phyloP scores from a whole-genome alignment of 2,113 vertebrate genomes.

The Saguinus imperator region DNA sequence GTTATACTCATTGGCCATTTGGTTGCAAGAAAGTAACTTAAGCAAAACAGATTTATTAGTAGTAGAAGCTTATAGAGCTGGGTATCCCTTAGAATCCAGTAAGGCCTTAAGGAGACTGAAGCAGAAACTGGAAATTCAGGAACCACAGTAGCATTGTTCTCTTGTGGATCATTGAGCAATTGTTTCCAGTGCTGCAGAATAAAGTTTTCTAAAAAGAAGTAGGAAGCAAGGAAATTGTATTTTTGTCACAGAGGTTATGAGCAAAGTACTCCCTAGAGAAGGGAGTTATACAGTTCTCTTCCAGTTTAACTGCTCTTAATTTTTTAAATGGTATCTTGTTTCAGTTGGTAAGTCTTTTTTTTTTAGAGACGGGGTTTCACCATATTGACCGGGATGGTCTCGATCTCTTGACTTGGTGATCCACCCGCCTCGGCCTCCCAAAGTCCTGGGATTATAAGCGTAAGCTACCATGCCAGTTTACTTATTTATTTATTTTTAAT shows the following conservation, averaged over 20 bases:
- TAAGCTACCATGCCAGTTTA: no score
- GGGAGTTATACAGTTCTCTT: background rate
- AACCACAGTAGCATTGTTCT: background rate
- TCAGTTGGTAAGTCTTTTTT: slow-evolving; percentile 4
- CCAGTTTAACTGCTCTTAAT: slow-evolving; percentile 20
- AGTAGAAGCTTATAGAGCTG: background rate
- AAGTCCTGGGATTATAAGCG: no score
- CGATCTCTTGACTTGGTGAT: no score
- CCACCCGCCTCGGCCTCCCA: no score
- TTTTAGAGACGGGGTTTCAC: no score
- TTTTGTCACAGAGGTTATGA: background rate
- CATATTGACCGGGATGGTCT: no score
- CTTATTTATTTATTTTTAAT: no score
- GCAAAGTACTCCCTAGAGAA: slow-evolving; percentile 29
- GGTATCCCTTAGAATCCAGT: background rate
- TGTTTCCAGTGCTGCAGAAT: background rate
- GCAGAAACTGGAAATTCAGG: background rate
- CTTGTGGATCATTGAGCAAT: background rate
- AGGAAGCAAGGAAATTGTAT: slow-evolving; percentile 12
- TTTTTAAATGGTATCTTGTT: slow-evolving; percentile 4
- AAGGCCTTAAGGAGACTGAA: background rate
- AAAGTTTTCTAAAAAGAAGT: slow-evolving; percentile 30
- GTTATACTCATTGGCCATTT: background rate
- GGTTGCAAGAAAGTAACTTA: slow-evolving; percentile 17
- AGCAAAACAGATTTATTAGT: slow-evolving; percentile 20